Percentiles rank a stretch among this genome's conserved stretches.
phyloP scores from a whole-genome alignment of 2,888 invertebrate genomes.

The Hydrotaea cyrtoneurina region DNA sequence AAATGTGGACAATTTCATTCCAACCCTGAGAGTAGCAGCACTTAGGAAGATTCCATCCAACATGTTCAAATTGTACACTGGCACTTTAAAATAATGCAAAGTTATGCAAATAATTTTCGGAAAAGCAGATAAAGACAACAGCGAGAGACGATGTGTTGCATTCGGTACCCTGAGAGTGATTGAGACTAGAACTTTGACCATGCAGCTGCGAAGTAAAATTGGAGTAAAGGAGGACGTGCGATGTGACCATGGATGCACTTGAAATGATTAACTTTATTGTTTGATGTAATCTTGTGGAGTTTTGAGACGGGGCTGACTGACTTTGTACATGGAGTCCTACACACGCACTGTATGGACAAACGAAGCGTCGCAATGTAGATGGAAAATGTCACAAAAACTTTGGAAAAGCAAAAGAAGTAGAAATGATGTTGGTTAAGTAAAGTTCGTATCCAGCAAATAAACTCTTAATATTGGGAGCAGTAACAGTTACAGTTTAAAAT shows the following conservation, averaged over 20 bases:
- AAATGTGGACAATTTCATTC: slow-evolving; percentile 15
- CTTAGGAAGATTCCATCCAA: not conserved
- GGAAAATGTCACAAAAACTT: too few relatives aligned
- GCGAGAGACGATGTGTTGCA: not conserved
- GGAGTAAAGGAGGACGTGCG: too few relatives aligned
- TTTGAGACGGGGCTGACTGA: not conserved
- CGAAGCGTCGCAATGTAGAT: too few relatives aligned
- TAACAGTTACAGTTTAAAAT: too few relatives aligned
- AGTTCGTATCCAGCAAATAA: too few relatives aligned
- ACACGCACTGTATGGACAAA: too few relatives aligned
- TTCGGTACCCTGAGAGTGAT: not conserved
- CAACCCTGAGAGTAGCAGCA: not conserved
- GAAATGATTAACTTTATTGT: slow-evolving; percentile 26
- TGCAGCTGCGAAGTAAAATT: not conserved
- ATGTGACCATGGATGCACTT: slow-evolving; percentile 15
- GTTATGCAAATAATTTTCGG: slow-evolving; percentile 56
- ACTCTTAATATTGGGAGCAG: too few relatives aligned
- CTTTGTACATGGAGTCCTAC: too few relatives aligned
- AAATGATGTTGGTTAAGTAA: too few relatives aligned
- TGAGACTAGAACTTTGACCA: not conserved
- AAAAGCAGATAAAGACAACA: slow-evolving; percentile 19
- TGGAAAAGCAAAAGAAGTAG: too few relatives aligned
- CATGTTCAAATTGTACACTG: slow-evolving; percentile 23
- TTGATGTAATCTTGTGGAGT: not conserved
- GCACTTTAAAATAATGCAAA: slow-evolving; percentile 44